Evolutionary conservation across 2,888 invertebrate genomes (phyloP).

Genomic region (Prosopocoilus inquinatus): DNA sequence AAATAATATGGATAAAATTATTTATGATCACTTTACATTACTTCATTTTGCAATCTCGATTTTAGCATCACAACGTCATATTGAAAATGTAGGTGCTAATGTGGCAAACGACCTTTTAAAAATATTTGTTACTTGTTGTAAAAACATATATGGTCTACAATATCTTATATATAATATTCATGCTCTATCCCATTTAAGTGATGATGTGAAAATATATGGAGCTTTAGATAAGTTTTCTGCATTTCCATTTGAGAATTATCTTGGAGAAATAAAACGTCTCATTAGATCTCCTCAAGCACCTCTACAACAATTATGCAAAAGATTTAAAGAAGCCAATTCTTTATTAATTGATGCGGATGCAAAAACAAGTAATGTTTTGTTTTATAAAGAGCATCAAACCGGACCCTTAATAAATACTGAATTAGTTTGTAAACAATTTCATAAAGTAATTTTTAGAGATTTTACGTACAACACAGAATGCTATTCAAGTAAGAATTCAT

Average conservation of each 20-base stretch:
- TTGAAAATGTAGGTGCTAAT: conserved; percentile 6
- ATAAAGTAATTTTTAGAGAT: too few species aligned
- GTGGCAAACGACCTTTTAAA: conserved; percentile 12
- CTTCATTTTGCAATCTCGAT: conserved; percentile 17
- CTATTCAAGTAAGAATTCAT: too few species aligned
- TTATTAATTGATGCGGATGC: too few species aligned
- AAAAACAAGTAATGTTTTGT: too few species aligned
- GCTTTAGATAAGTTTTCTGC: conserved; percentile 17
- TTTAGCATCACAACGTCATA: conserved; percentile 7
- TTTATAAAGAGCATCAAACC: too few species aligned
- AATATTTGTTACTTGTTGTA: conserved; percentile 11
- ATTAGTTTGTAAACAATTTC: too few species aligned
- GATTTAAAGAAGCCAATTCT: not conserved
- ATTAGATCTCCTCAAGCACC: not conserved
- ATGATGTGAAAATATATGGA: conserved; percentile 15
- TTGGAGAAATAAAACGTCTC: conserved; percentile 11
- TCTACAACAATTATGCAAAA: not conserved
- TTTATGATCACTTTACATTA: conserved; percentile 18
- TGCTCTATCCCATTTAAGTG: conserved; percentile 18
- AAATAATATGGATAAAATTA: conserved; percentile 9
- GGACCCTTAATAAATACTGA: too few species aligned
- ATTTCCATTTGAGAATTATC: conserved; percentile 22
- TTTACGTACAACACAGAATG: too few species aligned
- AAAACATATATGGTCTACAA: conserved; percentile 8
- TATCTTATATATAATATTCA: conserved; percentile 21